Base-by-base conservation (phyloP, 2,888 invertebrate genomes). In the Mythimna ferrago region DNA sequence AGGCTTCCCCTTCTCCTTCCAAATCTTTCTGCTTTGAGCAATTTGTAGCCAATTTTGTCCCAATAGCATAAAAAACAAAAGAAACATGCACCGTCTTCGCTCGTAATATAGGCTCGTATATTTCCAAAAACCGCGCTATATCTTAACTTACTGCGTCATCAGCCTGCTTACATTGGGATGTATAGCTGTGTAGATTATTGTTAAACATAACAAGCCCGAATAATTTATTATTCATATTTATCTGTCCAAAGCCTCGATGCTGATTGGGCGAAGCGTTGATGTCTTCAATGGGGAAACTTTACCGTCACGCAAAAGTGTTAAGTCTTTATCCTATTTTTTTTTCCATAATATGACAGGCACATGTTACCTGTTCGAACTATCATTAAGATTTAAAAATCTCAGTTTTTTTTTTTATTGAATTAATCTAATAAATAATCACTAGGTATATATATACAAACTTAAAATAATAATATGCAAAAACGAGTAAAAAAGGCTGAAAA, bases 71-170 rank as follows among this genome's bases (percentile, higher is more conserved):
- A 26, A 26, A 26, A 26, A 26, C 26, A 26, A 26, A 26, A 26
- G 26, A 26, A 26, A 26, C 26, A 26, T 26, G 26, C 48, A 48
- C 48, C 41, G 56, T 16, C 2, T 19, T 10, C 48, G 38, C 14
- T 7, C 26, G 4, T 26, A n/a, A 65, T 70, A 62, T 67, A 5
- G 4, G 41, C 6, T 71, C 76, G 72, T 89, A 75, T 89, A 78
- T 87, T 87, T 86, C 10, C 76, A 80, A 53, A 58, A 57, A 26
- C 57, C 80, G 66, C 83, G 82, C 82, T 87, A 83, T 86, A 87
- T 88, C 88, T 85, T 83, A 86, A 88, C 73, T 86, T 81, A 87
- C 87, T 84, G 80, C 87, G 89, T 90, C 90, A 90, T 90, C 89
- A 77, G 81, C 81, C 67, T 82, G 73, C 81, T 78, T 80, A 80